phyloP scores from a whole-genome alignment of 1,140 invertebrate species.

The Anastrepha obliqua region DNA sequence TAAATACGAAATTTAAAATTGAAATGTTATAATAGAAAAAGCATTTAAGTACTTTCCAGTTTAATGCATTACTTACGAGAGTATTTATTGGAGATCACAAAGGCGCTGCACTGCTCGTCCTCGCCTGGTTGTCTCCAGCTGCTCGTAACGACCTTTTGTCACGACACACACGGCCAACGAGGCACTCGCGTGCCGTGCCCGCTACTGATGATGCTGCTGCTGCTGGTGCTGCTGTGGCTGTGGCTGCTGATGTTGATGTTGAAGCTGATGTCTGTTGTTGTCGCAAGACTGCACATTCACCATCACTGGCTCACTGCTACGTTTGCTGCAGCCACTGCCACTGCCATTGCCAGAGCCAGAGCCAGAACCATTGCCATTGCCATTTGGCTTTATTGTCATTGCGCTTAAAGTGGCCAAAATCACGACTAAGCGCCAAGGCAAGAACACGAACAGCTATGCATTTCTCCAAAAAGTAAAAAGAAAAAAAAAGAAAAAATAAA shows the following conservation, averaged over 20 bases:
- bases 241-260: not conserved
- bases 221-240: not conserved
- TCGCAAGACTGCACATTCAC: not conserved
- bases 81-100: not conserved
- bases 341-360: not conserved
- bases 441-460: not conserved
- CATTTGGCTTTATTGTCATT: conserved; percentile 50
- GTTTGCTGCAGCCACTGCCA: not conserved
- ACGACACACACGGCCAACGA: conserved; percentile 28
- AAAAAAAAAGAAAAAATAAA: not conserved
- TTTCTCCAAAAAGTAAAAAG: not conserved
- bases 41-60: not conserved
- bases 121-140: conserved; percentile 34
- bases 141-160: conserved; percentile 51
- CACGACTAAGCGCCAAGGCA: conserved; percentile 43
- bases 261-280: not conserved
- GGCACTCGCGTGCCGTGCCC: conserved; percentile 30
- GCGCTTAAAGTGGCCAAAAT: conserved; percentile 52
- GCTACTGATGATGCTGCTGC: conserved; percentile 19
- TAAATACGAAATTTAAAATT: conserved; percentile 40
- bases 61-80: conserved; percentile 1
- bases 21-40: conserved; percentile 28
- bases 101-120: not conserved
- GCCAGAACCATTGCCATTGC: conserved; percentile 31
- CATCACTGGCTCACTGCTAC: not conserved